Percentiles rank a stretch among this genome's conserved stretches.
These are phyloP conservation scores for Ctenosaura bakeri DNA, from an alignment of 2,797 vertebrate species.

Conservation along the genomic window DNA sequence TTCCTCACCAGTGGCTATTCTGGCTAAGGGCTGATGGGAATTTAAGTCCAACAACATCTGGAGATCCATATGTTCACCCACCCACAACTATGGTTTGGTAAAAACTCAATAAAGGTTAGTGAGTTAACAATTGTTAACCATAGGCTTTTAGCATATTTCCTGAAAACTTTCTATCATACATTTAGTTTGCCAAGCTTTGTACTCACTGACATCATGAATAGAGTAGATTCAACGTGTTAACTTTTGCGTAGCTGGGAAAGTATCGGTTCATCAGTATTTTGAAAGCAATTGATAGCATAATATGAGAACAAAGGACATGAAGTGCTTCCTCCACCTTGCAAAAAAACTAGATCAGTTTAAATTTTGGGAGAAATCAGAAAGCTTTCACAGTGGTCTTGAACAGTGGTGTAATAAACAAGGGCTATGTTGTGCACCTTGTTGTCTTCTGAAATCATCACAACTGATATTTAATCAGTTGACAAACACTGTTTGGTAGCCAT, in stretches of 20 bases:
- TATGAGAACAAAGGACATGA: background rate
- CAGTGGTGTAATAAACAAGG: background rate
- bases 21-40: background rate
- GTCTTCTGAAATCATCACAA: background rate
- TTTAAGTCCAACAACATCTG: background rate
- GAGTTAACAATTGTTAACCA: background rate
- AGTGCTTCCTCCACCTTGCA: background rate
- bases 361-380: background rate
- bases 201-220: background rate
- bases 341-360: too few species aligned
- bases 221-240: background rate
- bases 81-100: background rate
- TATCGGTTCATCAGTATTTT: background rate
- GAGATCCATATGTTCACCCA: background rate
- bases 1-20: too few species aligned
- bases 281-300: background rate
- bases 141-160: background rate
- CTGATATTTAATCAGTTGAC: too few species aligned
- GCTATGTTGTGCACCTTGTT: background rate
- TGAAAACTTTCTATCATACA: background rate
- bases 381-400: background rate
- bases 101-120: background rate
- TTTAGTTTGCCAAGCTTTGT: background rate
- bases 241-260: constrained; percentile 1
- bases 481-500: background rate